Base-by-base conservation (phyloP, 1,140 invertebrate species). In the Neuroterus valhalla region DNA sequence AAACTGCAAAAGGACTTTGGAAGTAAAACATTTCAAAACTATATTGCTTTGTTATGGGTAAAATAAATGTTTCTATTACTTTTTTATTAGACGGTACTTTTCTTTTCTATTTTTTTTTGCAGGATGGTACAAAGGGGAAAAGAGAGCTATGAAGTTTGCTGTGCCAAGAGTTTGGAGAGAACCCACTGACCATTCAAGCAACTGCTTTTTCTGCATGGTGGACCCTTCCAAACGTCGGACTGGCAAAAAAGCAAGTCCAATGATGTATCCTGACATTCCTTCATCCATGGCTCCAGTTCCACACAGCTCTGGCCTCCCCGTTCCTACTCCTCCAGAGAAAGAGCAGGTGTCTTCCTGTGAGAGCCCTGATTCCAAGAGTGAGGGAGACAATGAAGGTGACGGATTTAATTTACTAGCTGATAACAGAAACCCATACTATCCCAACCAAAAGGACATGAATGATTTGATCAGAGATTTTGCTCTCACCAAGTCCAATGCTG, bases 131-230 rank as follows among this genome's bases (percentile, higher is more conserved):
- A 77, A 74, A 78, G 76, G 77, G 21, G 46, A 75, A 80, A 78
- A 81, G 75, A 80, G 72, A 69, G 21, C 55, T n/a, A 82, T 83
- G 74, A 79, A 74, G 45, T 81, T 85, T 79, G 79, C 68, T 46
- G 71, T 78, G 23, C 78, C 72, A 70, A 77, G 71, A 77, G 76
- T 84, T 75, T 85, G 77, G 80, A 21, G 70, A 66, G 68, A 80
- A 74, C 77, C 76, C 14, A 76, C 74, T 67, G 73, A 84, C 68
- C 80, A 83, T 74, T 45, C 50, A 69, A 79, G 11, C 43, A 76
- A 82, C 66, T 82, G 79, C 69, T 84, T 76, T 72, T 84, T 83
- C 45, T 83, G 76, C 46, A 74, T 78, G 26, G 72, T 82, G 44
- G 69, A 81, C 74, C 1, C 71, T 74, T 78, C 76, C 67, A 79